Base-by-base conservation (phyloP, 2,113 vertebrate species). In the Ascaphus truei region DNA sequence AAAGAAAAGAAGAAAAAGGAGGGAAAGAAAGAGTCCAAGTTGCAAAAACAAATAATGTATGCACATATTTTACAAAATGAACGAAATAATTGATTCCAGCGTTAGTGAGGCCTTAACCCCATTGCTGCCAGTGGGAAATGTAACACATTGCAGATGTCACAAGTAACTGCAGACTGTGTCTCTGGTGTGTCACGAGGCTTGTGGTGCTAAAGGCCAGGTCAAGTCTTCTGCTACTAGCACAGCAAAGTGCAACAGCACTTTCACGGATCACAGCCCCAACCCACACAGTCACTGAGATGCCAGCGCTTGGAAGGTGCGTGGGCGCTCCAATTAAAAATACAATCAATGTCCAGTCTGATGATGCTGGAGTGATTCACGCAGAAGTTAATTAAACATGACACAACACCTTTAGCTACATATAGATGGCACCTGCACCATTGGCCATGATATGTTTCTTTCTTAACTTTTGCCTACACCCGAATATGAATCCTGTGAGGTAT, bases 321-420 rank as follows among this genome's bases (percentile, higher is more conserved):
- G 25, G 51, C n/a, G 13, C 27, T 55, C 51, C 33, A 31, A 34
- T 33, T 61, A 37, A 71, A 61, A 69, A 71, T 61, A 25, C 56
- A 61, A 61, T 71, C 56, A 71, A 36, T 52, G 57, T 61, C 56
- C 57, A 61, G 23, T 27, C 45, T 37, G 16, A n/a, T 51, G 43
- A 48, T 52, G 8, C 33, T 51, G 25, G 23, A 15, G 31, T 61
- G 67, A 71, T 71, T 13, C 56, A 71, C 34, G 22, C 56, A 8
- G 13, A 20, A 31, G 31, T 51, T 69, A 60, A 60, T 69, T 69
- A 61, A 61, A 37, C 25, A 31, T 71, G 67, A 60, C 67, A 71
- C 26, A 18, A 22, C 18, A 34, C 45, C 26, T 39, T 30, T 23
- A 61, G 26, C 52, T 71, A 61, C 30, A 52, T 60, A 41, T 45